Percentiles rank a stretch among this genome's conserved stretches.
Conservation (phyloP, 2,797 vertebrate species). For the Dermochelys coriacea region DNA sequence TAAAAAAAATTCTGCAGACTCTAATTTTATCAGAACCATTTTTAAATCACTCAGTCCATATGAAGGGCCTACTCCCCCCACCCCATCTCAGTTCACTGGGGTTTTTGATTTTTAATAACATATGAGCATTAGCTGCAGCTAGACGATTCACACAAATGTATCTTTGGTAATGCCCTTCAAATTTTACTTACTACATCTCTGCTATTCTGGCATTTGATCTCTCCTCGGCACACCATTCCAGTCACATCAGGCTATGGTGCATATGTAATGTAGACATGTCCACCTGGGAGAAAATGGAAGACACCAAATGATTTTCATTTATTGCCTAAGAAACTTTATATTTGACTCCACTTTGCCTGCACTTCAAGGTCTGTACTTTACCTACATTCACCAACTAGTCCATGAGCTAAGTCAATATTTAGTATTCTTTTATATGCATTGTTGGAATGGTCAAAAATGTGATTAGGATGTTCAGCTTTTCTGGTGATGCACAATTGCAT, state of each 20-base stretch:
- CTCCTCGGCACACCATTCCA: not conserved
- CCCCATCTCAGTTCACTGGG: not conserved
- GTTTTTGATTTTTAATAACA: not conserved
- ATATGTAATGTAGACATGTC: not conserved
- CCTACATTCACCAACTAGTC: not conserved
- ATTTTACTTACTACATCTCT: not conserved
- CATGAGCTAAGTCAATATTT: not conserved
- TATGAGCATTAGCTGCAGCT: not conserved
- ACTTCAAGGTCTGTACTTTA: not conserved
- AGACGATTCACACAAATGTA: not conserved
- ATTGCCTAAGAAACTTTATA: not conserved
- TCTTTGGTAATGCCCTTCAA: not conserved
- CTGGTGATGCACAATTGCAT: not conserved
- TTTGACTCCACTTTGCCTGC: not conserved
- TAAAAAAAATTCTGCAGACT: not conserved
- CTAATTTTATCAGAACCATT: not conserved
- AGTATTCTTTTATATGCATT: not conserved
- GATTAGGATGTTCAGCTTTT: not conserved
- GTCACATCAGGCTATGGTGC: not conserved
- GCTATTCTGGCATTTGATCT: accelerated
- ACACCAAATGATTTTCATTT: not conserved
- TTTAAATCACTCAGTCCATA: not conserved
- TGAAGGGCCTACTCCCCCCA: not conserved
- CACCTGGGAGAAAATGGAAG: not conserved
- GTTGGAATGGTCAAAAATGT: not conserved